Evolutionary conservation across 2,797 vertebrate genomes (phyloP), one percentile per base, ranked within the genome.

Genomic region (Melanotaenia maccullochi): DNA sequence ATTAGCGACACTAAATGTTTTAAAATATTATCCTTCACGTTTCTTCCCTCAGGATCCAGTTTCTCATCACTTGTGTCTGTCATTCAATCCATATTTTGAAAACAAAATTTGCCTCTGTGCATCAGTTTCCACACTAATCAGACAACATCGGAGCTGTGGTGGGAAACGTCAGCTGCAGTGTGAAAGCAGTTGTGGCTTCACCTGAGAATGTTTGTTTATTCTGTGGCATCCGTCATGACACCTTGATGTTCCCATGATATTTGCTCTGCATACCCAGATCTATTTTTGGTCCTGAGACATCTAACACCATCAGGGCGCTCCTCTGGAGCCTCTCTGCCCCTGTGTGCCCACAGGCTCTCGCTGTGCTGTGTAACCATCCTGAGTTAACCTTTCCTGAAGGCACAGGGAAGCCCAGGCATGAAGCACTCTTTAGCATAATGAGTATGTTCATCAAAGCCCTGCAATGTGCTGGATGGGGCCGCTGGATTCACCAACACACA

Each of bases 311-410:
- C 79, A 74, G 83, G 30, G 14, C 2, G 60, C 79, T 76, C 82
- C 84, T 81, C 87, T 78, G 56, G 82, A 83, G 89, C 82, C 74
- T 59, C 83, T 65, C 60, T 74, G 56, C 84, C 83, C 86, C 84
- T 12, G 68, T 63, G 82, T 57, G 36, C 84, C 85, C 88, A 81
- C 85, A 71, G 85, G 60, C 89, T 75, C 93, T 86, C 74, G 79
- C 92, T 89, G 83, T 87, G 90, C 94, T 93, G 95, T 71, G 87
- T 93, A 93, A 94, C 90, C 90, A 92, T 94, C 87, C 90, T 76
- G 86, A 89, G 88, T 94, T 96, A 97, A 96, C 94, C 95, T 97
- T 96, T 97, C 90, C 83, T 91, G 90, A 92, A 95, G 87, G 86
- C 89, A 69, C 67, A 91, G 90, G 90, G 90, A 94, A 89, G 84